Base-by-base conservation (phyloP, 2,888 invertebrate genomes). In the Cephus rjabovi region DNA sequence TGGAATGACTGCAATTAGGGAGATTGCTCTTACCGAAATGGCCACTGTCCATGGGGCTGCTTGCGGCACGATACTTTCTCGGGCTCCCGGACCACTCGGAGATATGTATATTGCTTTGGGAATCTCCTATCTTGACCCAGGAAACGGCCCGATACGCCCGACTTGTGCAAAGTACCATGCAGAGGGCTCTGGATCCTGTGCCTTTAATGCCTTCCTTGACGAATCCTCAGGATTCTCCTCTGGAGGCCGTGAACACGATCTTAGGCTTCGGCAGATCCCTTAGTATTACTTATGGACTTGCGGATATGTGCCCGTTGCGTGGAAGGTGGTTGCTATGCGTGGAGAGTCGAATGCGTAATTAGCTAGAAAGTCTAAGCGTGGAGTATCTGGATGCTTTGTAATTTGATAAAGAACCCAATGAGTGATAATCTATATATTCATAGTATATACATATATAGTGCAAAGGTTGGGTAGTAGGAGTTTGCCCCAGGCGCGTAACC, bases 291-390 rank as follows among this genome's bases (percentile, higher is more conserved):
- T 15, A 40, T 40, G 15, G 40, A 40, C 15, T 15, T 15, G 6
- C 15, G 40, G 15, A 40, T 15, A 6, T 40, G 4, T 15, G 15
- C 15, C 4, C 15, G 1, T 15, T 15, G 40, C 15, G 6, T 6
- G 6, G 40, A 73, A 76, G 71, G 74, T 76, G 69, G 31, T 70
- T 69, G 35, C 35, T 56, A 68, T 73, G 74, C 73, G 79, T 79
- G 76, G 79, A 73, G 76, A n/a, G 76, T 75, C 75, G 83, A 86
- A 85, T 85, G 82, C 79, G 85, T 85, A 86, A 86, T 86, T 84
- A 75, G 85, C 85, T 85, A 83, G 80, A 77, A 75, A 77, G 76
- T 69, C 33, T 33, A 31, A 69, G 68, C 74, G 68, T 70, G 6
- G 31, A 30, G 70, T n/a, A 12, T 70, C 73, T 73, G 79, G 79